Base-by-base conservation (phyloP, 2,113 vertebrate species). In the Eulacestoma nigropectus region DNA sequence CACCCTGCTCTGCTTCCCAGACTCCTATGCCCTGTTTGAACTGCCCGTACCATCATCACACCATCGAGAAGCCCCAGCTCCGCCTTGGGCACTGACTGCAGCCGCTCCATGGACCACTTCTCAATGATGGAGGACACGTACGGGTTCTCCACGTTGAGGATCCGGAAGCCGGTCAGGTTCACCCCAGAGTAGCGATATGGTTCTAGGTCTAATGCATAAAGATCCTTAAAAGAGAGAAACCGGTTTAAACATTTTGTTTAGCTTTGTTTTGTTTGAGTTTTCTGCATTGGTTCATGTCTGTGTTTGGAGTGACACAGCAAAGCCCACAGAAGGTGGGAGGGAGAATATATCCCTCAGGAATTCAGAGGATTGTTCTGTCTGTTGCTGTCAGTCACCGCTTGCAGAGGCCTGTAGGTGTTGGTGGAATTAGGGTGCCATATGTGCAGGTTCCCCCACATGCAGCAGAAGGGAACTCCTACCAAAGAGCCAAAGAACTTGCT, bases 151-250 rank as follows among this genome's bases (percentile, higher is more conserved):
- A 99, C 99, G 6, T 99, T 99, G 87, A 99, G 98, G 98, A 99
- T 99, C 41, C 99, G 99, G 97, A 99, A 99, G 53, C 99, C 99
- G 0, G 99, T 99, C 98, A 99, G 98, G 96, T 99, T 99, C 87
- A 99, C 99, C 13, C 99, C 99, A 2, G 99, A 99, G 98, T 99
- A 99, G 94, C 99, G 99, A 33, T 99, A 99, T 22, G 99, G 99
- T 94, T 99, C 99, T 96, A 99, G 98, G 98, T 99, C 99, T 87
- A 99, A 98, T 30, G 99, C 99, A 96, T 99, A 99, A 95, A 99
- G 98, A 97, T 99, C 99, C 99, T 99, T 95, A 69, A 92, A 97
- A 94, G 96, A 97, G 90, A 97, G 87, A 97, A 97, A 92, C 41
- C 16, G 4, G 35, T 60, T 93, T 96, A 57, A 94, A 79, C 78